Base-by-base conservation (phyloP, 2,888 invertebrate species). In the Clivina fossor region DNA sequence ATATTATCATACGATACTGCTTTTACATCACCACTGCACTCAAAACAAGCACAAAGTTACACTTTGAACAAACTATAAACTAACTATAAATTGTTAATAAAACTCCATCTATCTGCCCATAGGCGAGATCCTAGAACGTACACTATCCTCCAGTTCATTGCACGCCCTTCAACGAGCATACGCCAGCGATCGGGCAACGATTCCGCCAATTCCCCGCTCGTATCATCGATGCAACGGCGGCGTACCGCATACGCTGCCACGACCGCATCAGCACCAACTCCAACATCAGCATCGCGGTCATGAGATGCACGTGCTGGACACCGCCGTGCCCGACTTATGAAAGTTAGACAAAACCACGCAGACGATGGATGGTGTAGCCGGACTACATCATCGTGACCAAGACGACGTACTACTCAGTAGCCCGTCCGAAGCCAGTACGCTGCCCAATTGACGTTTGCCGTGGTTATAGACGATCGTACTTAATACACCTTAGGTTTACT, bases 61-160 rank as follows among this genome's bases (percentile, higher is more conserved):
- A n/a, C n/a, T n/a, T n/a, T n/a, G n/a, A n/a, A n/a, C n/a, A n/a
- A 26, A 26, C 5, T 26, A 26, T 26, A 7, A 26, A 26, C 8
- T 26, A 26, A 26, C 26, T 11, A 15, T 3, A 26, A 26, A 26
- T 5, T 26, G 28, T 8, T 8, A 26, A 5, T 26, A 26, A 5
- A 26, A 26, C 8, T 26, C 8, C 28, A 30, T 11, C 30, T 2
- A 2, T 30, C 2, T 7, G 30, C 18, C 30, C 19, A 11, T 13
- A 51, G 51, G 54, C 3, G 88, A 88, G 75, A 88, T 88, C 65
- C 74, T 89, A 62, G 88, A 89, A 70, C 77, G 88, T 4, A 88
- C 88, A 1, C 82, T 88, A 5, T 88, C 88, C 37, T 86, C 87
- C 1, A 84, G 80, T 55, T 88, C 88, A 43, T 76, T 89, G 37